A percentile compares a stretch with the other conserved stretches of the same genome.
Evolutionary conservation across 1,140 invertebrate genomes (phyloP).

Genomic region (Epicauta chinensis): DNA sequence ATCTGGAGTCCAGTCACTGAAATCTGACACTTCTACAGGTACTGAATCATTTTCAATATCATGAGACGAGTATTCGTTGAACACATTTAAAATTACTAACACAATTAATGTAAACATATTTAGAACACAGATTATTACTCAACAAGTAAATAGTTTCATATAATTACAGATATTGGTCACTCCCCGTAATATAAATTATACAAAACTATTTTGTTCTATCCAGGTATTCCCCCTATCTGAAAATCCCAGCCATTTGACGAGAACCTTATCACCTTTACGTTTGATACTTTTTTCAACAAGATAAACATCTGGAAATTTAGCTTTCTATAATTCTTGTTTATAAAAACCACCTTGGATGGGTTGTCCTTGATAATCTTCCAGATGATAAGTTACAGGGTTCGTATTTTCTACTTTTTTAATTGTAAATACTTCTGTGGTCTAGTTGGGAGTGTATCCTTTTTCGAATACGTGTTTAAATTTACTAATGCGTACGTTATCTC

Average conservation of each 20-base stretch:
- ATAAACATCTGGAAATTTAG: conserved; percentile 33
- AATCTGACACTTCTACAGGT: too few relatives aligned
- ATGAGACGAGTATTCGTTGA: too few relatives aligned
- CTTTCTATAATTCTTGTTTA: conserved; percentile 28
- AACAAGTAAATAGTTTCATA: too few relatives aligned
- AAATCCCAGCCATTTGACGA: conserved; percentile 30
- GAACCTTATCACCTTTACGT: conserved; percentile 8
- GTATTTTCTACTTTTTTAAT: conserved; percentile 25
- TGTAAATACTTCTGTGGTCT: conserved; percentile 33
- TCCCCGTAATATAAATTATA: too few relatives aligned
- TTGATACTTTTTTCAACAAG: conserved; percentile 26
- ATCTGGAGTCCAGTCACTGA: too few relatives aligned
- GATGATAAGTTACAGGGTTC: conserved; percentile 25
- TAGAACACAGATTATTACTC: too few relatives aligned
- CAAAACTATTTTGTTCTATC: too few relatives aligned
- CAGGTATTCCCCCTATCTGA: too few relatives aligned
- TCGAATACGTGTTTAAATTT: conserved; percentile 33
- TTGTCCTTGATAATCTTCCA: conserved; percentile 16
- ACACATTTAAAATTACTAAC: too few relatives aligned
- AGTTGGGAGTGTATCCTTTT: conserved; percentile 35
- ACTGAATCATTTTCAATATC: too few relatives aligned
- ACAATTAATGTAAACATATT: too few relatives aligned
- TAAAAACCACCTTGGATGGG: conserved; percentile 34
- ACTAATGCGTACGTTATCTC: conserved; percentile 14
- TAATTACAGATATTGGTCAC: too few relatives aligned